Base-by-base conservation (phyloP, 2,113 vertebrate species). In the Perca flavescens region DNA sequence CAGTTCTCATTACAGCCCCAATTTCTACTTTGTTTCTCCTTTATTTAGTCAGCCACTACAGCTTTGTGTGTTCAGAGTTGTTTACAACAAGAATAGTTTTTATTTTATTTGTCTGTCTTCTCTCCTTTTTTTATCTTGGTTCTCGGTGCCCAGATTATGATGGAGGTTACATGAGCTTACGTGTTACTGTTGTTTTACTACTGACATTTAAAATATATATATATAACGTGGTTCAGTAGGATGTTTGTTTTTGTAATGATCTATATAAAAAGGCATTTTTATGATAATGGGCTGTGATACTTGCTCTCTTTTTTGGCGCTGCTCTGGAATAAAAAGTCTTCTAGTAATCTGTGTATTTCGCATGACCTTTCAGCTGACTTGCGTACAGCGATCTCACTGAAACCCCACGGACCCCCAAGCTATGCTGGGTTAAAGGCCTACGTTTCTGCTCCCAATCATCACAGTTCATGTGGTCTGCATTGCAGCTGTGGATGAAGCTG, bases 1-100 rank as follows among this genome's bases (percentile, higher is more conserved):
- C 49, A 22, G 57, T 54, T 79, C 66, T 86, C 74, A 81, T 87
- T 86, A 86, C 16, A 21, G 75, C 16, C 46, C 40, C 66, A 74
- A 83, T 86, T 88, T 77, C 49, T 64, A 15, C 72, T 75, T 70
- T 58, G 21, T 63, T 46, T 77, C 73, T 52, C 13, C 52, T 71
- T 65, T 76, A 85, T 68, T 73, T 86, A 50, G n/a, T 80, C 47
- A 71, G 67, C 31, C 64, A 19, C 28, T 34, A n/a, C 61, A 72
- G 63, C 5, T 6, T 22, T 66, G 69, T 67, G 34, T 56, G 74
- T 83, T 70, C 67, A 46, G 28, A 78, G 66, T 5, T 68, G 40
- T 82, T 83, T 68, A 22, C 17, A 56, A 57, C 49, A 54, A 22
- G 4, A 47, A 40, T 17, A 21, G 3, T 40, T 43, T 43, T 22